These are phyloP conservation scores for Brachionus rotundiformis DNA, from an alignment of 1,140 invertebrate genomes.

Conservation along the genomic window DNA sequence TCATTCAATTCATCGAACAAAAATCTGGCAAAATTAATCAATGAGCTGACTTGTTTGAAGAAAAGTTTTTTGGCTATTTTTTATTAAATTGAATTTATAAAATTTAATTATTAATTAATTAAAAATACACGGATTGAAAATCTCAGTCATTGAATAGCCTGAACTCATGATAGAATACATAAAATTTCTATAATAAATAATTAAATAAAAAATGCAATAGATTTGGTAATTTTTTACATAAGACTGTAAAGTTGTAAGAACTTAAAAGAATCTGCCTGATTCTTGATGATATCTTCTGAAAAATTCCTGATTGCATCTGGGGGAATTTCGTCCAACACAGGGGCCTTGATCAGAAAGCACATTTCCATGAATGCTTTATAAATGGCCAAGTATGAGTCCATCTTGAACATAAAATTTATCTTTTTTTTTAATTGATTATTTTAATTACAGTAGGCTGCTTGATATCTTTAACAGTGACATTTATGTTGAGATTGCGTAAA, in stretches of 20 bases:
- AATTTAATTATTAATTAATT: not conserved
- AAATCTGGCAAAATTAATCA: conserved; percentile 36
- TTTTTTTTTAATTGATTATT: not conserved
- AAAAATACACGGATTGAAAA: conserved; percentile 13
- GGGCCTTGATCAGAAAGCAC: not conserved
- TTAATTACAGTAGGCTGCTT: conserved; percentile 21
- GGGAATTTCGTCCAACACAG: not conserved
- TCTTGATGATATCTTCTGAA: conserved; percentile 9
- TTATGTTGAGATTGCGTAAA: not conserved
- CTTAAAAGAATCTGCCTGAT: not conserved
- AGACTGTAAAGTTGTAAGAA: conserved; percentile 19
- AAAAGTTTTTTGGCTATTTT: conserved; percentile 13
- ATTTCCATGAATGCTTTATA: conserved; percentile 9
- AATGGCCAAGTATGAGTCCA: not conserved
- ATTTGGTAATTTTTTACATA: not conserved
- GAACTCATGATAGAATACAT: not conserved
- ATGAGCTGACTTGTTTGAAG: not conserved
- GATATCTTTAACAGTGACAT: not conserved
- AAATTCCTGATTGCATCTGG: not conserved
- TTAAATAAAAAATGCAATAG: not conserved
- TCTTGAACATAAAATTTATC: not conserved
- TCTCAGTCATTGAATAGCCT: not conserved
- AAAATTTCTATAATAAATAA: conserved; percentile 19
- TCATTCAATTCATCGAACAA: conserved; percentile 9
- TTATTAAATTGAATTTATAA: no score